phyloP scores from a whole-genome alignment of 1,140 invertebrate species.

The Achroia grisella region DNA sequence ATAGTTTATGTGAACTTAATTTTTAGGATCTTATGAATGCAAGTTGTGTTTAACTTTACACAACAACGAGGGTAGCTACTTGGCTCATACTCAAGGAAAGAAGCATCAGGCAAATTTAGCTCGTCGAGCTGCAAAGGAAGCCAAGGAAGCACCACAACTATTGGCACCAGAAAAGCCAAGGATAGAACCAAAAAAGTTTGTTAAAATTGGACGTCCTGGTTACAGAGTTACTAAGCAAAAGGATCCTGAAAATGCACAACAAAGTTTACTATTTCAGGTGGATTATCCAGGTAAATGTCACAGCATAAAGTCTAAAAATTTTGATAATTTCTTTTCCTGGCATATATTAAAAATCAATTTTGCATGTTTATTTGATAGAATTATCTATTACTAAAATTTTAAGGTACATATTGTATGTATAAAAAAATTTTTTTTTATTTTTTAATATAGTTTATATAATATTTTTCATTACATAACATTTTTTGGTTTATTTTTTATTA shows the following conservation, averaged over 20 bases:
- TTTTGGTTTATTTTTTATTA: too few relatives aligned
- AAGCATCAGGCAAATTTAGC: constrained; percentile 99
- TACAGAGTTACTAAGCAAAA: constrained; percentile 99
- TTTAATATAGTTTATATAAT: too few relatives aligned
- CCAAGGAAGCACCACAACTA: constrained; percentile 94
- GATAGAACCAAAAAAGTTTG: constrained; percentile 99
- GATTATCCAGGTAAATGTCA: constrained; percentile 94
- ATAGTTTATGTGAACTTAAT: background rate
- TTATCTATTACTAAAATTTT: too few relatives aligned
- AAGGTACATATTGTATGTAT: too few relatives aligned
- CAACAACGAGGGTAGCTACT: constrained; percentile 99
- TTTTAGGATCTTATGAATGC: constrained; percentile 96
- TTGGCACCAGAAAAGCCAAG: constrained; percentile 95
- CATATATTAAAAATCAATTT: too few relatives aligned
- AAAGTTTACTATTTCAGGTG: constrained; percentile 98
- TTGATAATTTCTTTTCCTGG: too few relatives aligned
- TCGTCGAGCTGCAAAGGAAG: constrained; percentile 97
- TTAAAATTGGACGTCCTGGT: constrained; percentile 99
- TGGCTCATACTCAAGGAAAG: constrained; percentile 99
- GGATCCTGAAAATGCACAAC: constrained; percentile 95
- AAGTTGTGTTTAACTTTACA: constrained; percentile 99
- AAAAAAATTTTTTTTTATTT: too few relatives aligned
- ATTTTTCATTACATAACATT: too few relatives aligned
- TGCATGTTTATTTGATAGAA: too few relatives aligned
- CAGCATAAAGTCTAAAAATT: too few relatives aligned